Conservation (phyloP, 2,113 vertebrate genomes). For the Zosterops pallidus region DNA sequence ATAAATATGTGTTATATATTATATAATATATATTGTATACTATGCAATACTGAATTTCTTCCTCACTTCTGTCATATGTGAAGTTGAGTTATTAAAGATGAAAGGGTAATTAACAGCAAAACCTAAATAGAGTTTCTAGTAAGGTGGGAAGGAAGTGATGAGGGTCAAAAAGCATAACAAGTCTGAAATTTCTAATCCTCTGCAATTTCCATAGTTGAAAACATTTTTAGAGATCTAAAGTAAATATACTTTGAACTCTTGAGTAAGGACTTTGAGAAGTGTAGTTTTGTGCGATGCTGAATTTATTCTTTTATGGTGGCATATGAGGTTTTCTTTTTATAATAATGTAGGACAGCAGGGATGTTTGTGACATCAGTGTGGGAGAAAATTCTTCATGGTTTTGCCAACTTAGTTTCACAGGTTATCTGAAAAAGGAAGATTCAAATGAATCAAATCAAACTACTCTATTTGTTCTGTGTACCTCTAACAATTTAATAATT, state of each 20-base stretch:
- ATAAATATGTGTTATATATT: not conserved
- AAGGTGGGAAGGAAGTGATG: not conserved
- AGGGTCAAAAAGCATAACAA: not conserved
- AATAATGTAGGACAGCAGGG: not conserved
- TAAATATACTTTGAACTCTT: not conserved
- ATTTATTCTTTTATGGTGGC: not conserved
- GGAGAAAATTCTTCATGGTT: not conserved
- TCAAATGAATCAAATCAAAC: not conserved
- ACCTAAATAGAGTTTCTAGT: not conserved
- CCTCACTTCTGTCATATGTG: not conserved
- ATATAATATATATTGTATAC: not conserved
- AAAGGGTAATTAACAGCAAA: not conserved
- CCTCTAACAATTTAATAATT: not conserved
- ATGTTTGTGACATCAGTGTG: not conserved
- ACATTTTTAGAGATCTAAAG: not conserved
- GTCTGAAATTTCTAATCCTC: not conserved
- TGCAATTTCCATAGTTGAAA: not conserved
- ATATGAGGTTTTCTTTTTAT: not conserved
- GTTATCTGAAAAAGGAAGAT: not conserved
- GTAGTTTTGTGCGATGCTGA: not conserved
- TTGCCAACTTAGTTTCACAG: not conserved
- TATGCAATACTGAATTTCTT: not conserved
- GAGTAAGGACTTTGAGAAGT: not conserved
- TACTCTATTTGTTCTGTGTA: not conserved
- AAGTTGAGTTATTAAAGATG: not conserved